phyloP scores from a whole-genome alignment of 1,140 invertebrate genomes.

The Microplitis demolitor region DNA sequence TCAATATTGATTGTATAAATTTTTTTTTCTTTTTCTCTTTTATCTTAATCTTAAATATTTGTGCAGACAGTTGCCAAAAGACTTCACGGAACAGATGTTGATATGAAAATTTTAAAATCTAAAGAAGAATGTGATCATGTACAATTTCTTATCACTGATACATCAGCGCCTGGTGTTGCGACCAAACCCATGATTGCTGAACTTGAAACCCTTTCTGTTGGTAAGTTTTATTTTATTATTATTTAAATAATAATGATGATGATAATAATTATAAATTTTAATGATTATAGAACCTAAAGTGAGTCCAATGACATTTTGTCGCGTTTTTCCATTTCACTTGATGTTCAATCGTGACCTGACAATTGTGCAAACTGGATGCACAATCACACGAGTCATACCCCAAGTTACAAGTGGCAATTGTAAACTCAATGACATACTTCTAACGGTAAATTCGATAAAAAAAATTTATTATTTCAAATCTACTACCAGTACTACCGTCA shows the following conservation, averaged over 20 bases:
- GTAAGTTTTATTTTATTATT: constrained; percentile 55
- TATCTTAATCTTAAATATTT: constrained; percentile 2
- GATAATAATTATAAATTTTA: neutral
- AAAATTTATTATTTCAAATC: neutral
- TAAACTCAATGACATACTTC: constrained; percentile 77
- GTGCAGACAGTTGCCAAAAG: constrained; percentile 86
- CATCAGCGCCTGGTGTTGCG: constrained; percentile 67
- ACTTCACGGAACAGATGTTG: constrained; percentile 88
- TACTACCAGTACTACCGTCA: no score
- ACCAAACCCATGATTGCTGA: constrained; percentile 72
- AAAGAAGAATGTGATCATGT: constrained; percentile 91
- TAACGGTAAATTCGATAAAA: constrained; percentile 68
- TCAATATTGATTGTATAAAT: neutral
- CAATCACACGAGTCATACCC: constrained; percentile 85
- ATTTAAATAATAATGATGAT: neutral
- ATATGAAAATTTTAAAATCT: constrained; percentile 84
- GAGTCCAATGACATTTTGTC: constrained; percentile 89
- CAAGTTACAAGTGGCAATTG: constrained; percentile 67
- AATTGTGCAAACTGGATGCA: constrained; percentile 86
- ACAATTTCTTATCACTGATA: constrained; percentile 91
- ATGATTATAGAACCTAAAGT: constrained; percentile 76
- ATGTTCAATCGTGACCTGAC: constrained; percentile 87
- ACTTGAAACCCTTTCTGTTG: constrained; percentile 73
- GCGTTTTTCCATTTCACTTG: constrained; percentile 93
- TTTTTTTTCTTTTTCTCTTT: constrained; percentile 3